phyloP scores from a whole-genome alignment of 2,888 invertebrate species.

The Ophion obscuratus region DNA sequence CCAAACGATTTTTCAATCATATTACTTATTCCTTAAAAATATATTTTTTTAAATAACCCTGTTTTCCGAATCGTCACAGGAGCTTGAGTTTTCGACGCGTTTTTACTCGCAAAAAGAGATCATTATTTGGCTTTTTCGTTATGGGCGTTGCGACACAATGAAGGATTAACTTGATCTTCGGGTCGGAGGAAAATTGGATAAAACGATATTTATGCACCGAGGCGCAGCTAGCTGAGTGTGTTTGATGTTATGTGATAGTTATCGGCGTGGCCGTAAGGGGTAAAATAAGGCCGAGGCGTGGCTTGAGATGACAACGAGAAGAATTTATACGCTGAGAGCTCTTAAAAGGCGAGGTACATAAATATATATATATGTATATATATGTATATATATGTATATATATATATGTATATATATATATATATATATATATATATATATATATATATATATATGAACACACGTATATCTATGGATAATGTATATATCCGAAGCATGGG shows the following conservation, averaged over 20 bases:
- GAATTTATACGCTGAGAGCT: constrained; percentile 63
- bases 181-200: no score
- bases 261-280: constrained; percentile 38
- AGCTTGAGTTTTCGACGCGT: no score
- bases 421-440: not conserved
- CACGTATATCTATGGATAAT: not conserved
- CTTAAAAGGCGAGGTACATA: not conserved
- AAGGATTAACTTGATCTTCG: no score
- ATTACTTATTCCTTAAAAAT: no score
- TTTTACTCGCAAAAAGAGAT: no score
- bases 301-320: constrained; percentile 67
- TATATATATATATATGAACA: not conserved
- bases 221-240: constrained; percentile 1
- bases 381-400: not conserved
- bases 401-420: not conserved
- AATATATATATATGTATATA: not conserved
- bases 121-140: no score
- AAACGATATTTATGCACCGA: constrained; percentile 1
- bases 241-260: constrained; percentile 28
- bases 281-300: constrained; percentile 69
- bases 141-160: no score
- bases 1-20: no score
- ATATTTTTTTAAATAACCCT: no score
- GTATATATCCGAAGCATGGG: constrained; percentile 55
- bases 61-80: no score